These are phyloP conservation scores for Leucosticte australis DNA, from an alignment of 2,113 vertebrate genomes.

Conservation along the genomic window DNA sequence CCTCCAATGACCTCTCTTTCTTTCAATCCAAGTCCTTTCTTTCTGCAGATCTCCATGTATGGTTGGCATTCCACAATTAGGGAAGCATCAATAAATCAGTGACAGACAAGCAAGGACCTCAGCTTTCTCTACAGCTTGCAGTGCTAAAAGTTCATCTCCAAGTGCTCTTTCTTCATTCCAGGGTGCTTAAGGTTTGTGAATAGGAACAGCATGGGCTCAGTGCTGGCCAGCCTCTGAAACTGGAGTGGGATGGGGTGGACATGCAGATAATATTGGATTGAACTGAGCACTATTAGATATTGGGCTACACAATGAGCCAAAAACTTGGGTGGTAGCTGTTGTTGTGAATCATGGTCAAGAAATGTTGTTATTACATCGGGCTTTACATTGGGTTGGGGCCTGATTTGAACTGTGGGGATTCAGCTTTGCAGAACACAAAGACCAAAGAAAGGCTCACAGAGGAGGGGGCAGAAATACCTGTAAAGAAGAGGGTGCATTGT, in stretches of 20 bases:
- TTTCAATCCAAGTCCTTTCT: constrained; percentile 37
- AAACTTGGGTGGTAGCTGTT: constrained; percentile 56
- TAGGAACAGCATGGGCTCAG: neutral
- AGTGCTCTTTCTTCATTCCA: constrained; percentile 15
- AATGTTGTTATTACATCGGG: constrained; percentile 36
- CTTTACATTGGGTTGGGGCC: neutral
- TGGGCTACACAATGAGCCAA: neutral
- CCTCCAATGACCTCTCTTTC: constrained; percentile 46
- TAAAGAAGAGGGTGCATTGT: neutral
- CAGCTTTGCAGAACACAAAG: neutral
- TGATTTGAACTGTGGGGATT: neutral
- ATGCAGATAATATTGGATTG: neutral
- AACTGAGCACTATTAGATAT: neutral
- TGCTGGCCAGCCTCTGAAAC: neutral
- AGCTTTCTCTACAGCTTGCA: neutral
- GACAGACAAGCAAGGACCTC: neutral
- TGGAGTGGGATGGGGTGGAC: neutral
- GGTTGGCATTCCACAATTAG: constrained; percentile 40
- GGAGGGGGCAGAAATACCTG: neutral
- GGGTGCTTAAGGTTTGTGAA: neutral
- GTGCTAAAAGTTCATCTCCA: constrained; percentile 33
- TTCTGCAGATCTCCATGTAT: constrained; percentile 55
- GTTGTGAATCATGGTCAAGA: constrained; percentile 43
- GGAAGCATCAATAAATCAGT: constrained; percentile 48
- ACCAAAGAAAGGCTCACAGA: neutral